Conservation (phyloP, 1,140 invertebrate species). For the Phenacoccus solenopsis region DNA sequence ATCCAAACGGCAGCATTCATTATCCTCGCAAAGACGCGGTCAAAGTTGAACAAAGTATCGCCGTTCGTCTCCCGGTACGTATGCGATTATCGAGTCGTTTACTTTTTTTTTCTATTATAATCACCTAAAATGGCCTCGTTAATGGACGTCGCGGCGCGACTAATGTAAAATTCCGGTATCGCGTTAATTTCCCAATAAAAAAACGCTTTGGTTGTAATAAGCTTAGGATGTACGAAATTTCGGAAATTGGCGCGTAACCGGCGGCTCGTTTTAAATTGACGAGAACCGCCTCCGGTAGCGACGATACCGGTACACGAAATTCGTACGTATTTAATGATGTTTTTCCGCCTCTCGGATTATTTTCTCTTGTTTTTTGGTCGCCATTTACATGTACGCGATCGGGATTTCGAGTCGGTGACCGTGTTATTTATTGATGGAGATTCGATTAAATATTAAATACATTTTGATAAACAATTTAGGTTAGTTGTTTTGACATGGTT, state of each 20-base stretch:
- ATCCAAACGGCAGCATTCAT: not conserved
- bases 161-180: no score
- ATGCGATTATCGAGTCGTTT: no score
- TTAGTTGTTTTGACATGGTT: slow-evolving; percentile 8
- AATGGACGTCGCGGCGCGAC: no score
- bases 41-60: slow-evolving; percentile 30
- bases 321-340: no score
- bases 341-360: no score
- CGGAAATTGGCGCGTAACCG: no score
- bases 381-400: no score
- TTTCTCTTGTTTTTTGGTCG: no score
- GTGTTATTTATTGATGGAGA: not conserved
- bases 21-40: not conserved
- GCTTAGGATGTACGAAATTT: not conserved
- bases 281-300: not conserved
- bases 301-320: no score
- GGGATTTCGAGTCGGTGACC: not conserved
- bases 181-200: not conserved
- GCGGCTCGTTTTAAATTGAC: not conserved
- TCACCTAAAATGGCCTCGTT: no score
- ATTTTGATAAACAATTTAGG: not conserved
- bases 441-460: not conserved
- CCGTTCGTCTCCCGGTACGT: slow-evolving; percentile 25
- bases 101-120: no score
- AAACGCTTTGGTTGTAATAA: not conserved